Conservation (phyloP, 2,888 invertebrate species). For the Pecten maximus region DNA sequence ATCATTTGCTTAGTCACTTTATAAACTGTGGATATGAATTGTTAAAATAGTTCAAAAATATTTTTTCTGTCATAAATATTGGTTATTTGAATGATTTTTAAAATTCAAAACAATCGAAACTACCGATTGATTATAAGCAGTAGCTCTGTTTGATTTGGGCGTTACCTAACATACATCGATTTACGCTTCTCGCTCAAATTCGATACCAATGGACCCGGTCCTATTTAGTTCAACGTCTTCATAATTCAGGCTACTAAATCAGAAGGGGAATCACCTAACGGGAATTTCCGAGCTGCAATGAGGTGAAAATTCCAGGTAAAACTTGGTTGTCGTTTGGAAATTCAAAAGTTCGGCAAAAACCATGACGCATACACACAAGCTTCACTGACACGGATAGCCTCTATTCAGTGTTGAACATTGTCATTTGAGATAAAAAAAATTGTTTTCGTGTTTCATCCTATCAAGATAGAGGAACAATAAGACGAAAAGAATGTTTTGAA, state of each 20-base stretch:
- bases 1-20: background rate
- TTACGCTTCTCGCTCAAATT: background rate
- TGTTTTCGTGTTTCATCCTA: too few relatives aligned
- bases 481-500: too few relatives aligned
- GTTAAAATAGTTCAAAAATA: background rate
- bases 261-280: background rate
- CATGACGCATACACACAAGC: too few relatives aligned
- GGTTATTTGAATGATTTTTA: background rate
- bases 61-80: background rate
- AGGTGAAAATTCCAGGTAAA: background rate
- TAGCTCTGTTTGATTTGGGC: background rate
- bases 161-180: background rate
- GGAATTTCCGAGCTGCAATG: background rate
- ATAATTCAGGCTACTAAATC: background rate
- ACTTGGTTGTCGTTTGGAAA: background rate
- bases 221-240: background rate
- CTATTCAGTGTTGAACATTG: too few relatives aligned
- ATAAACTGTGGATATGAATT: background rate
- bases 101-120: slow-evolving; percentile 11
- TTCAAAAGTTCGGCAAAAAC: slow-evolving; percentile 17
- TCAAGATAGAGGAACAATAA: too few relatives aligned
- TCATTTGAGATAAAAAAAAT: too few relatives aligned
- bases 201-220: background rate
- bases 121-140: background rate
- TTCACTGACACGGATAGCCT: too few relatives aligned